These are phyloP conservation scores for Tipula lateralis DNA, from an alignment of 2,888 invertebrate genomes.

Conservation along the genomic window DNA sequence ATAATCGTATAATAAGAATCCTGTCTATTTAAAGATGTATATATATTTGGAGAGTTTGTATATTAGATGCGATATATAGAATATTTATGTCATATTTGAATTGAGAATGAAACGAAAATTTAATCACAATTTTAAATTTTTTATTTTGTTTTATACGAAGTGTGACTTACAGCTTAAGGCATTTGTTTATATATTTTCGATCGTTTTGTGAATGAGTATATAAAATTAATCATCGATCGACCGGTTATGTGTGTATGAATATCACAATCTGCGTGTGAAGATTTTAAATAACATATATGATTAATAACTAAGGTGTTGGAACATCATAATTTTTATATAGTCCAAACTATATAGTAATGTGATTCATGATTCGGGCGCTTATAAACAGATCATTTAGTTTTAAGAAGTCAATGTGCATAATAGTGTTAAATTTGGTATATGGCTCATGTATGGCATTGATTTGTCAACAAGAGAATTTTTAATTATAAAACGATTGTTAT, in stretches of 20 bases:
- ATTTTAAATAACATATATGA: no score
- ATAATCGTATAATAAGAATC: not conserved
- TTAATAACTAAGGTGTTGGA: no score
- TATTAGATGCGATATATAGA: not conserved
- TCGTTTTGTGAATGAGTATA: not conserved
- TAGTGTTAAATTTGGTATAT: no score
- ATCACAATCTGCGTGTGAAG: not conserved
- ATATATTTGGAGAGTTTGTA: not conserved
- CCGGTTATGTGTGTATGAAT: not conserved
- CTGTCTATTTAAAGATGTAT: not conserved
- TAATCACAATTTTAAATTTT: not conserved
- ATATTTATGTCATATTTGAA: slow-evolving; percentile 3
- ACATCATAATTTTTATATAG: no score
- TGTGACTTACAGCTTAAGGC: not conserved
- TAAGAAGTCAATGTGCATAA: no score
- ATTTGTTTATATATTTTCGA: not conserved
- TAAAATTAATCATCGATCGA: not conserved
- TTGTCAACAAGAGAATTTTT: no score
- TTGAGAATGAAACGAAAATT: not conserved
- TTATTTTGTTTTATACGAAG: not conserved
- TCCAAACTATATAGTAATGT: no score
- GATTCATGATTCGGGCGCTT: no score
- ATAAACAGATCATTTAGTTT: no score
- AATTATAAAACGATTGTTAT: no score
- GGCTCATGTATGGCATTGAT: no score